Conservation (phyloP, 2,113 vertebrate genomes). For the human region DNA sequence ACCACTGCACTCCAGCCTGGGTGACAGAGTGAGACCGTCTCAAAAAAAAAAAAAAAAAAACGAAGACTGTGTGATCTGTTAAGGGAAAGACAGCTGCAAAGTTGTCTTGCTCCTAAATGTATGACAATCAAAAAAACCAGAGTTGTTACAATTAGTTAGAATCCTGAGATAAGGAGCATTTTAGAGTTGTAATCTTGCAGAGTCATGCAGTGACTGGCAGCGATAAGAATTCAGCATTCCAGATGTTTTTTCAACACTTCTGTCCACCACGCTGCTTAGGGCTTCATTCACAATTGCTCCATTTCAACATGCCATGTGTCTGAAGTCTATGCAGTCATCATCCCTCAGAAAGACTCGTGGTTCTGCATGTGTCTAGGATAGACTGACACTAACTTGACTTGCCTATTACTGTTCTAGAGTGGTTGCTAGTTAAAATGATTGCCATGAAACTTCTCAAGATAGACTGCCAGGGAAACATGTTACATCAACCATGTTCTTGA, state of each 20-base stretch:
- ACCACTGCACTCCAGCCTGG: too few relatives aligned
- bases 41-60: too few relatives aligned
- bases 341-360: background rate
- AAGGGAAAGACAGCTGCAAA: background rate
- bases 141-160: background rate
- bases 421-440: background rate
- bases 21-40: too few relatives aligned
- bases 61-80: too few relatives aligned
- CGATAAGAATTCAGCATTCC: fast-evolving
- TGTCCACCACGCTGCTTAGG: background rate
- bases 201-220: fast-evolving
- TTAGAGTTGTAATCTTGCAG: background rate
- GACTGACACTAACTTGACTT: background rate
- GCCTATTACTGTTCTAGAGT: background rate
- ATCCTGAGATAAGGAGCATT: background rate
- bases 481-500: background rate
- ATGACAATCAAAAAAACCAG: background rate
- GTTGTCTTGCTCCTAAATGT: background rate
- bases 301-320: background rate
- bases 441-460: background rate
- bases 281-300: background rate
- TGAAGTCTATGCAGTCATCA: too few relatives aligned
- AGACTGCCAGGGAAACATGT: background rate
- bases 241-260: background rate
- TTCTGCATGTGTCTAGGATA: background rate